Base-by-base conservation (phyloP, 2,797 vertebrate species). In the Xiphophorus birchmanni region DNA sequence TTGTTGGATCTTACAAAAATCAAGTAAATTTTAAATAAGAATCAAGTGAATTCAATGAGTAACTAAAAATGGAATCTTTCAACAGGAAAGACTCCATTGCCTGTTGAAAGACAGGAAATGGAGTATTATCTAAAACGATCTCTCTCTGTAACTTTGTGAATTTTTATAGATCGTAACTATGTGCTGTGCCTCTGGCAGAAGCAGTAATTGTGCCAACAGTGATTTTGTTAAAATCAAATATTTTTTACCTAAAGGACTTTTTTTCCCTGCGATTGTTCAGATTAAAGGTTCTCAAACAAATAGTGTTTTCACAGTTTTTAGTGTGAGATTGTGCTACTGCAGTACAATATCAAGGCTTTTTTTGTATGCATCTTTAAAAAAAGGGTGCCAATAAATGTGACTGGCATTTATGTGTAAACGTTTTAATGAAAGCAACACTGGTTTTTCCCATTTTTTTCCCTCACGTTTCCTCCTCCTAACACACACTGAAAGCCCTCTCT, bases 401-500 rank as follows among this genome's bases (percentile, higher is more conserved):
- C 44, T 72, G 42, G 35, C 63, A 65, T 54, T 58, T 58, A 44
- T 44, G 72, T 45, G 52, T 44, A 44, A 13, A 7, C 17, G 0
- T 17, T 47, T n/a, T 29, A 29, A 72, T 72, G 4, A n/a, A 44
- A 45, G 40, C 23, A 45, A 71, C 0, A 17, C 42, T 71, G 69
- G 12, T 45, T 67, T 71, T 42, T 71, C 13, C 35, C 29, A 40
- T 73, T 42, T 29, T 77, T 12, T 7, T 54, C 79, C 82, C 63
- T 29, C 80, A 76, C 35, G 72, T 85, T 83, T 84, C 74, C 76
- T 12, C 58, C 9, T 73, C 78, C 52, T 81, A 80, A 26, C 45
- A 32, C 42, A 29, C 67, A 72, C 77, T n/a, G 58, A 77, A 83
- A 81, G 72, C 56, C 75, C 56, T 47, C 75, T 82, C 84, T 84